Percentiles rank a stretch among this genome's conserved stretches.
phyloP scores from a whole-genome alignment of 1,140 invertebrate genomes.

The Halictus rubicundus region DNA sequence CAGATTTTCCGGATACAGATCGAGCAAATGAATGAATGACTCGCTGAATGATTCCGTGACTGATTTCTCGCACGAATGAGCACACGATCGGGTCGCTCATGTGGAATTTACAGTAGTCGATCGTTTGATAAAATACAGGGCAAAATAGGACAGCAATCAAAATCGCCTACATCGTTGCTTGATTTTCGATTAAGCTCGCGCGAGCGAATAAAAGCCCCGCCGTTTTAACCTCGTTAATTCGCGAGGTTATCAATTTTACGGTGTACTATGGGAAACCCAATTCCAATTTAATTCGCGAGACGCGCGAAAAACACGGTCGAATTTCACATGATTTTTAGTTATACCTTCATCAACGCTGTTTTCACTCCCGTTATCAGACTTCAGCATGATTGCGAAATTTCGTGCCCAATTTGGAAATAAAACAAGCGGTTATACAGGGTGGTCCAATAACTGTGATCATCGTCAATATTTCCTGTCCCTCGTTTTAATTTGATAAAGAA shows the following conservation, averaged over 20 bases:
- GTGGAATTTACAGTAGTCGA: background rate
- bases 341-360: background rate
- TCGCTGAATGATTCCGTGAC: background rate
- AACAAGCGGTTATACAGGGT: no score
- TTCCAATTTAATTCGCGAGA: background rate
- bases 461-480: no score
- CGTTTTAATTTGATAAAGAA: no score
- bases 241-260: background rate
- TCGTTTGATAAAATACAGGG: background rate
- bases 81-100: background rate
- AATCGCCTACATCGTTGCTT: slow-evolving; percentile 11
- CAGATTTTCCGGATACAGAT: background rate
- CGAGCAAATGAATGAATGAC: background rate
- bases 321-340: background rate
- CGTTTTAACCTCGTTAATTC: background rate
- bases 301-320: background rate
- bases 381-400: no score
- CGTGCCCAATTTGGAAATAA: no score
- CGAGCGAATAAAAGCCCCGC: background rate
- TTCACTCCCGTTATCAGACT: background rate
- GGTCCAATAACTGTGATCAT: no score
- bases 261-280: background rate
- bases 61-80: background rate
- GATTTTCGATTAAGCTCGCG: background rate
- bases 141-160: slow-evolving; percentile 7